Base-by-base conservation (phyloP, 1,140 invertebrate species). In the Teleopsis dalmanni region DNA sequence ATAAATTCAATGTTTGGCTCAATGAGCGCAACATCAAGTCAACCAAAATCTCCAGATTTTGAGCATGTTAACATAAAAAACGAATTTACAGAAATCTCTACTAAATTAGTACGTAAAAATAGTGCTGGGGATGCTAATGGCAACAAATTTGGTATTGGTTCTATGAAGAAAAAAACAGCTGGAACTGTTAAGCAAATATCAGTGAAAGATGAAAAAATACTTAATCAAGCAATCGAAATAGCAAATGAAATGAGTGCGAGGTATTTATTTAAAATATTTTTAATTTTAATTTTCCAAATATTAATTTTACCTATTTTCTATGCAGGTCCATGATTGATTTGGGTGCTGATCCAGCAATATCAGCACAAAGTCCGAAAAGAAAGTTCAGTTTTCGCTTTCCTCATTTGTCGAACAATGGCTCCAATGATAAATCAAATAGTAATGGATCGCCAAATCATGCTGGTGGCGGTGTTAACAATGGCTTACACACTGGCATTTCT, bases 1-100 rank as follows among this genome's bases (percentile, higher is more conserved):
- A 94, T 97, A 80, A 92, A 96, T 64, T 87, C 91, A 47, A 90
- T 96, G 73, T 89, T 97, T 58, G 83, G 84, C 57, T 86, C 85
- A 14, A 71, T 90, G 42, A 65, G 60, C 16, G 65, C 58, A 3
- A 58, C 57, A 4, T 50, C 51, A 2, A 58, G 56, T 3, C 57
- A 57, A 5, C 58, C 65, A 18, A 71, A 76, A 36, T 75, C 78
- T 2, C 72, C 75, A 0, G 81, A 84, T 57, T 80, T 84, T 51
- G 80, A 81, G 50, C 76, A 78, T 8, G 80, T 79, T 14, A 88
- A 87, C 58, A 56, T 48, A 10, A 67, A 67, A 43, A 67, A 65
- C 13, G 86, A 89, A 63, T 66, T 88, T 21, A 72, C 79, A n/a
- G 86, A 89, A 70, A 79, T 84, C 52, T 76, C 79, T 31, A 75